These are phyloP conservation scores for Priocnemis perturbator DNA, from an alignment of 2,888 invertebrate genomes.

Conservation along the genomic window DNA sequence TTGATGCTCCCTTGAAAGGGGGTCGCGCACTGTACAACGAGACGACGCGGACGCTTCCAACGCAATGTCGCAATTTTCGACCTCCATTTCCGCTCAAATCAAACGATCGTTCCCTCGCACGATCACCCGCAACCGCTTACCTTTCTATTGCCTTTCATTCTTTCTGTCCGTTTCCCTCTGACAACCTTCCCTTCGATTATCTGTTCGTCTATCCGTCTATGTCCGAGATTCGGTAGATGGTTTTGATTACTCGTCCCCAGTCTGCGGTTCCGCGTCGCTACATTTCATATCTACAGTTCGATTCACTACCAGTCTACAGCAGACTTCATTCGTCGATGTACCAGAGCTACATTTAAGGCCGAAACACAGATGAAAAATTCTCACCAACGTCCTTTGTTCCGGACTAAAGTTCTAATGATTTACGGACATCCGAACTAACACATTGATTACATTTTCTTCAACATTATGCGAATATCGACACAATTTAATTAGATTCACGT, in stretches of 20 bases:
- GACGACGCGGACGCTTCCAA: slow-evolving; percentile 12
- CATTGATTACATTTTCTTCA: too few species aligned
- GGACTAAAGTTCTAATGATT: too few species aligned
- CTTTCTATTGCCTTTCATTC: background rate
- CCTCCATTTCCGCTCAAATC: slow-evolving; percentile 1
- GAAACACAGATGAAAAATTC: background rate
- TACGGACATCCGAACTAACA: too few species aligned
- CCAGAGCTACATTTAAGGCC: too few species aligned
- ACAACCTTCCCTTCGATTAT: slow-evolving; percentile 8
- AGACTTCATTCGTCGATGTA: background rate
- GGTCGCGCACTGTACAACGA: slow-evolving; percentile 37
- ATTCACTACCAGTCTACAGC: background rate
- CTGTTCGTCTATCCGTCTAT: background rate
- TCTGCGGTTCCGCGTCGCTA: slow-evolving; percentile 23
- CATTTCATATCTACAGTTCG: background rate
- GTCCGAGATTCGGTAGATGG: slow-evolving; percentile 14
- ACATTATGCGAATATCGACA: too few species aligned
- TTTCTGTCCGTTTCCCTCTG: background rate
- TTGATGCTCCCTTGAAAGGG: slow-evolving; percentile 56
- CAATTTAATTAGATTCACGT: too few species aligned
- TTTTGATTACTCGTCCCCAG: slow-evolving; percentile 36
- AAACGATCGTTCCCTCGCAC: background rate
- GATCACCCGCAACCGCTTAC: background rate
- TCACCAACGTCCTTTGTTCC: too few species aligned
- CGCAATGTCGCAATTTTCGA: background rate